phyloP scores from a whole-genome alignment of 1,140 invertebrate species.

The Hyles vespertilio region DNA sequence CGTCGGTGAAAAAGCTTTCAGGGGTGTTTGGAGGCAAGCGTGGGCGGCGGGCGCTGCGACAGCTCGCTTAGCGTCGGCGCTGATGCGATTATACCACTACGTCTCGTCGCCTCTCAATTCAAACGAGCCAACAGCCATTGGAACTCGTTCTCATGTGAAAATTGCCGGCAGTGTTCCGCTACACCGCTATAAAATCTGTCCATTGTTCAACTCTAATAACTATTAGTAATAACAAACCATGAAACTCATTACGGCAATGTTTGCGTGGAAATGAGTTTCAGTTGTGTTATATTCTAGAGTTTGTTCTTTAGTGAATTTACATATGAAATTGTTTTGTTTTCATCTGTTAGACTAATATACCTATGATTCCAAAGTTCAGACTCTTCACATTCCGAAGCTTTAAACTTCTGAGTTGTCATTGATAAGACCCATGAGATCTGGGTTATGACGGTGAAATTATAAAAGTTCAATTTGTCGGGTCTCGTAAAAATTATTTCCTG shows the following conservation, averaged over 20 bases:
- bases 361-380: too few relatives aligned
- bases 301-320: too few relatives aligned
- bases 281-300: background rate
- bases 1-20: constrained; percentile 54
- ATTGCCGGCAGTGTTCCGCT: constrained; percentile 66
- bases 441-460: too few relatives aligned
- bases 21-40: constrained; percentile 25
- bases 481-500: too few relatives aligned
- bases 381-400: too few relatives aligned
- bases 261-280: constrained; percentile 19
- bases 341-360: too few relatives aligned
- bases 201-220: constrained; percentile 72
- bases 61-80: constrained; percentile 20
- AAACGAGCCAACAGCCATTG: constrained; percentile 46
- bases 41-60: constrained; percentile 24
- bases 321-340: too few relatives aligned
- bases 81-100: constrained; percentile 70
- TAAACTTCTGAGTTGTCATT: too few relatives aligned
- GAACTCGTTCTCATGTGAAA: constrained; percentile 62
- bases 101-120: constrained; percentile 52
- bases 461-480: too few relatives aligned
- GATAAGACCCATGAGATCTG: too few relatives aligned
- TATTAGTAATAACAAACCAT: constrained; percentile 68
- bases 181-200: constrained; percentile 59
- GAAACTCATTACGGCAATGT: constrained; percentile 44